Percentiles rank a stretch among this genome's conserved stretches.
Conservation (phyloP, 2,113 vertebrate genomes). For the Alectura lathami region DNA sequence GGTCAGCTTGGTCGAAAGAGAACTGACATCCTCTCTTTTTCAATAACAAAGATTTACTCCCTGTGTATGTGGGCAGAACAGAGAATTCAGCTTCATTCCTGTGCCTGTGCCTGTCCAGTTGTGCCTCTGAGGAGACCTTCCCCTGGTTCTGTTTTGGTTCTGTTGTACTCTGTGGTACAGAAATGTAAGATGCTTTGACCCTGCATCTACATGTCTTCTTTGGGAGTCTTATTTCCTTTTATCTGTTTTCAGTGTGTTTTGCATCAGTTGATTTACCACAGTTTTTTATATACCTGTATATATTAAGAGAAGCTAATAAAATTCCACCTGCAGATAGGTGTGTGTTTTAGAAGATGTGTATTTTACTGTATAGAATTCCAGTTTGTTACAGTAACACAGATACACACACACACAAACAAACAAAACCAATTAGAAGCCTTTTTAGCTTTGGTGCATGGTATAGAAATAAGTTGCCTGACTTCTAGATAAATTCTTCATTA, state of each 20-base stretch:
- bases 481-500: conserved; percentile 52
- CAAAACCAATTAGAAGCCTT: not conserved
- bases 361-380: not conserved
- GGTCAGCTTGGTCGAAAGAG: not conserved
- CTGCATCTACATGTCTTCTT: not conserved
- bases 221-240: not conserved
- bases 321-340: not conserved
- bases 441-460: not conserved
- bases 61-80: not conserved
- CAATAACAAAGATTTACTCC: not conserved
- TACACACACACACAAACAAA: not conserved
- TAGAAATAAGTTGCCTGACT: conserved; percentile 6
- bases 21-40: not conserved
- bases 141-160: not conserved
- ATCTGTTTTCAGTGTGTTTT: not conserved
- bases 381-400: not conserved
- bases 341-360: not conserved
- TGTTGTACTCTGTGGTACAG: not conserved
- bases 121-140: not conserved
- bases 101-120: not conserved
- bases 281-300: not conserved
- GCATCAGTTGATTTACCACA: not conserved
- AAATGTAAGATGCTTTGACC: not conserved
- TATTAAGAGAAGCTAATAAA: not conserved
- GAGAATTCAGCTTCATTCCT: not conserved